Conservation (phyloP, 2,888 invertebrate species). For the Pachymerium ferrugineum region DNA sequence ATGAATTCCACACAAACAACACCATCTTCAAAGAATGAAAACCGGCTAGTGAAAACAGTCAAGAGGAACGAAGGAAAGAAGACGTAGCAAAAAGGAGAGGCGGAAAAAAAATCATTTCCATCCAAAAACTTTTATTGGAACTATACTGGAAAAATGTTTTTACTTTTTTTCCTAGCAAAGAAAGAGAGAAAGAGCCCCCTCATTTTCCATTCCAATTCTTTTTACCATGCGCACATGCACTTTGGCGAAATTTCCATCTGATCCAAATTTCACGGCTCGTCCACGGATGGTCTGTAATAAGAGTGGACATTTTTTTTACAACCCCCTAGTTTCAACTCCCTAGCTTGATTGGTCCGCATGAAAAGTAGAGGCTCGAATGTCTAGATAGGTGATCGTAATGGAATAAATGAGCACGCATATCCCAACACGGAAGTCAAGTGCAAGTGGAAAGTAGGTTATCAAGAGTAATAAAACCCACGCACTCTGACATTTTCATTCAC, state of each 20-base stretch:
- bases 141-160: neutral
- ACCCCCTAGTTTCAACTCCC: constrained; percentile 13
- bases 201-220: neutral
- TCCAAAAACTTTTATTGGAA: neutral
- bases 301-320: constrained; percentile 24
- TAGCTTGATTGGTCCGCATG: constrained; percentile 4
- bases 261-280: constrained; percentile 15
- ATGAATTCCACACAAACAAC: too few species aligned
- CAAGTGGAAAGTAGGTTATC: constrained; percentile 14
- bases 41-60: too few species aligned
- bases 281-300: constrained; percentile 4
- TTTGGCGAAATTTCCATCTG: constrained; percentile 22
- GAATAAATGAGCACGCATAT: constrained; percentile 22
- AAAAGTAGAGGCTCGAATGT: neutral
- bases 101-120: neutral
- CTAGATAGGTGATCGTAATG: constrained; percentile 19
- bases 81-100: too few species aligned
- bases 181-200: neutral
- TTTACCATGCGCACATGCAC: constrained; percentile 6
- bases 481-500: constrained; percentile 20
- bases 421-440: constrained; percentile 24
- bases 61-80: too few species aligned
- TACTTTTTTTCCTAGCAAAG: neutral
- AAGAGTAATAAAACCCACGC: constrained; percentile 14
- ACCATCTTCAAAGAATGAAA: too few species aligned